phyloP scores from a whole-genome alignment of 2,797 vertebrate species.

The Dipus sagitta region DNA sequence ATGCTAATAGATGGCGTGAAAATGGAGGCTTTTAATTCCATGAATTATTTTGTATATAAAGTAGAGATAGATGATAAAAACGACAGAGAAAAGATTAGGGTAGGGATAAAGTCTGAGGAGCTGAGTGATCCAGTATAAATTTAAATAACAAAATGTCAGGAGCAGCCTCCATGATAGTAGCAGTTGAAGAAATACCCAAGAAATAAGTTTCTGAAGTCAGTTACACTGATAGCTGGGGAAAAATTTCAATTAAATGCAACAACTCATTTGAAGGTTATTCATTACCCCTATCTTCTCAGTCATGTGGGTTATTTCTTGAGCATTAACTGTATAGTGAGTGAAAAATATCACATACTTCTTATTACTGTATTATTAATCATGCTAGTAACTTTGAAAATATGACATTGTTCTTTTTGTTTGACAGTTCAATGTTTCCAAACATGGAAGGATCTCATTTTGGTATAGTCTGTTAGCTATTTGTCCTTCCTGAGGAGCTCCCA shows the following conservation, averaged over 20 bases:
- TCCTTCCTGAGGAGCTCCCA: background rate
- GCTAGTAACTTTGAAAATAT: background rate
- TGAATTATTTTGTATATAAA: background rate
- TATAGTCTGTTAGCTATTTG: background rate
- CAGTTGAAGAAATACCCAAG: background rate
- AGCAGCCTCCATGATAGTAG: background rate
- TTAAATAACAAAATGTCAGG: background rate
- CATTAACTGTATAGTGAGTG: background rate
- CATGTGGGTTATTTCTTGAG: background rate
- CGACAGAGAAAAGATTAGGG: background rate
- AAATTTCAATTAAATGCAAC: background rate
- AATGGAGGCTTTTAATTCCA: background rate
- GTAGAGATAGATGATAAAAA: background rate
- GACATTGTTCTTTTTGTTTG: background rate
- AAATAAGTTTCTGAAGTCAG: background rate
- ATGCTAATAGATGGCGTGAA: background rate
- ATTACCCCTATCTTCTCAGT: background rate
- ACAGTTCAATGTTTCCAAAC: background rate
- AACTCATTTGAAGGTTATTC: background rate
- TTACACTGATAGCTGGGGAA: background rate
- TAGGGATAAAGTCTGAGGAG: background rate
- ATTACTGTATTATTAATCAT: background rate
- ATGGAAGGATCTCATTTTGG: background rate
- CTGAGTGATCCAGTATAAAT: background rate
- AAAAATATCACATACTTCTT: background rate